Conservation (phyloP, 2,797 vertebrate genomes). For the Eupleurogrammus muticus region DNA sequence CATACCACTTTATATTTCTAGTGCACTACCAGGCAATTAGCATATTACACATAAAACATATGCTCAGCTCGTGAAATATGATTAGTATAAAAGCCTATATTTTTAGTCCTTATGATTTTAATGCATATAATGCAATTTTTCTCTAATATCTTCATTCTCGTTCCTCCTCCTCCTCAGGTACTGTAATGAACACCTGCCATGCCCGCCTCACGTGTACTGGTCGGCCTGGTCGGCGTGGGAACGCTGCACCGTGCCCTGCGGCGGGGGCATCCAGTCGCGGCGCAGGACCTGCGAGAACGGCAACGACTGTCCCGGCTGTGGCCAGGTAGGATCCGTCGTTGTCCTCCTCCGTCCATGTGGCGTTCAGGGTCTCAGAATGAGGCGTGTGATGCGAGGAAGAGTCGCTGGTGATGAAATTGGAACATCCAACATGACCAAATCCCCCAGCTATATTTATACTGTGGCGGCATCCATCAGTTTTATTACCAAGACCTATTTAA, state of each 20-base stretch:
- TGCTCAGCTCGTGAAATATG: no score
- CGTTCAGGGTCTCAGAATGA: slow-evolving; percentile 36
- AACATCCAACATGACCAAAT: slow-evolving; percentile 59
- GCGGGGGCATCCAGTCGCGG: slow-evolving; percentile 94
- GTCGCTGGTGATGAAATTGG: slow-evolving; percentile 57
- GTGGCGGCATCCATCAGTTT: slow-evolving; percentile 65
- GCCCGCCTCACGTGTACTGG: slow-evolving; percentile 95
- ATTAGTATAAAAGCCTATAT: no score
- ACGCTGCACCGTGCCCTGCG: slow-evolving; percentile 93
- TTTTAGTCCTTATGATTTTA: no score
- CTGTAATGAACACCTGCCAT: slow-evolving; percentile 96
- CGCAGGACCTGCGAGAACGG: slow-evolving; percentile 95
- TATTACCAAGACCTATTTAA: slow-evolving; percentile 73
- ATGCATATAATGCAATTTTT: no score
- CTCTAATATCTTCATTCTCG: no score
- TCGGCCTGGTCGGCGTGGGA: slow-evolving; percentile 97
- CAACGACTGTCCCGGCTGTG: slow-evolving; percentile 94
- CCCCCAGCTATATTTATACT: slow-evolving; percentile 67
- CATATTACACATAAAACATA: no score
- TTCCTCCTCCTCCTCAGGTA: slow-evolving; percentile 86
- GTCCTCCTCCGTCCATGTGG: slow-evolving; percentile 11
- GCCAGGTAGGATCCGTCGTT: slow-evolving; percentile 83
- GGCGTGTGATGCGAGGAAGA: slow-evolving; percentile 33
- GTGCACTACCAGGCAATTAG: no score
- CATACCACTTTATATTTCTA: no score